Evolutionary conservation across 2,113 vertebrate genomes (phyloP), one percentile per base, ranked within the genome.

Genomic region (Myotis brandtii): DNA sequence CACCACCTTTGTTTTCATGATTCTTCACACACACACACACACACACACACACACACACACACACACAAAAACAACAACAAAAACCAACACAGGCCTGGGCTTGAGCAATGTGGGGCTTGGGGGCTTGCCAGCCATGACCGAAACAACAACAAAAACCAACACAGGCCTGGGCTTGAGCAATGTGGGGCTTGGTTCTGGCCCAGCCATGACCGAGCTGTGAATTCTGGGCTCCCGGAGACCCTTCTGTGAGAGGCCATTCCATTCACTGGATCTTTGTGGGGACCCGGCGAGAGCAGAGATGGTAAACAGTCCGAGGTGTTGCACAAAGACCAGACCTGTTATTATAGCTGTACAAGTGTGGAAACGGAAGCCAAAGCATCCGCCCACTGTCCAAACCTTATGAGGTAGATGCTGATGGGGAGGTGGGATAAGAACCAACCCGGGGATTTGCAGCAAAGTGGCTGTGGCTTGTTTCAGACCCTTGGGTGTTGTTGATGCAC

Each of bases 61-160:
- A 56, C 20, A 23, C 7, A 56, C 8, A 56, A 4, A 56, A 43
- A 43, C 43, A 8, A 43, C 9, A 59, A 46, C 21, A 23, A 64
- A 43, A 30, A 93, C 69, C 66, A 92, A 40, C 46, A 76, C 16
- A 76, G 16, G 21, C n/a, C 67, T 84, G 30, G 84, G 32, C 75
- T 21, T 64, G 32, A 69, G 48, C 34, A 20, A 40, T 8, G 64
- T 11, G 25, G 13, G 48, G 25, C 34, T 37, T 40, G 62, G 54
- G n/a, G 80, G 75, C 3, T n/a, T n/a, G n/a, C 46, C 0, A 1
- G n/a, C 37, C 7, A 25, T 67, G 8, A 40, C 2, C 9, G 2
- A 56, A 43, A 43, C 43, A 8, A 43, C 9, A 59, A 46, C 21
- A 23, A 64, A 43, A 30, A 93, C 69, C 66, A 92, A 40, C 46